A percentile compares a stretch with the other conserved stretches of the same genome.
These are phyloP conservation scores for Vanessa atalanta DNA, from an alignment of 1,140 invertebrate genomes.

Conservation along the genomic window DNA sequence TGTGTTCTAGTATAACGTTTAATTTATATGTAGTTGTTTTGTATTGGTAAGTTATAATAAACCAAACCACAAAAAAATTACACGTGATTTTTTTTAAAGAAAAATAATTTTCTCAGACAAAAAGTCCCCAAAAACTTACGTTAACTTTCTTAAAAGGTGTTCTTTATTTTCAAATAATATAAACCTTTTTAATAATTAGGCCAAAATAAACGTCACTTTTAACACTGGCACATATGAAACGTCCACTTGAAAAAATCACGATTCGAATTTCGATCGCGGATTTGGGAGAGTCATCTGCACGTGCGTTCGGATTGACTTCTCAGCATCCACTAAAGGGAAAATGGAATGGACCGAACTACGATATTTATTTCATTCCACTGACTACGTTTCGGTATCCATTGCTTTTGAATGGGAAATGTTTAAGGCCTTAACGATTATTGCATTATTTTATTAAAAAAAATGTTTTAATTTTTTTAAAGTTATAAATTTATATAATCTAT, in stretches of 20 bases:
- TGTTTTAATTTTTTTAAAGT: not conserved
- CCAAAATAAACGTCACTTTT: constrained; percentile 6
- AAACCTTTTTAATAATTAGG: not conserved
- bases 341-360: constrained; percentile 48
- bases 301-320: constrained; percentile 45
- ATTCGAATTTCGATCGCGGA: constrained; percentile 17
- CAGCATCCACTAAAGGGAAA: constrained; percentile 62
- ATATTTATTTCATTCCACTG: constrained; percentile 42
- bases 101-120: not conserved
- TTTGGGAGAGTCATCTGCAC: constrained; percentile 28
- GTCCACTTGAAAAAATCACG: constrained; percentile 4
- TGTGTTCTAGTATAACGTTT: not conserved
- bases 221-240: constrained; percentile 10
- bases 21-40: not conserved
- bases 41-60: not conserved
- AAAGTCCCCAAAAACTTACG: not conserved
- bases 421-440: constrained; percentile 2
- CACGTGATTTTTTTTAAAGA: not conserved
- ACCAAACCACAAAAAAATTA: not conserved
- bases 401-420: constrained; percentile 16
- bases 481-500: too few species aligned
- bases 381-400: constrained; percentile 7
- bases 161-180: not conserved
- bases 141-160: not conserved
- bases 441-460: not conserved